A percentile compares a stretch with the other conserved stretches of the same genome.
Evolutionary conservation across 1,140 invertebrate species (phyloP).

Genomic region (Trichomalopsis sarcophagae): DNA sequence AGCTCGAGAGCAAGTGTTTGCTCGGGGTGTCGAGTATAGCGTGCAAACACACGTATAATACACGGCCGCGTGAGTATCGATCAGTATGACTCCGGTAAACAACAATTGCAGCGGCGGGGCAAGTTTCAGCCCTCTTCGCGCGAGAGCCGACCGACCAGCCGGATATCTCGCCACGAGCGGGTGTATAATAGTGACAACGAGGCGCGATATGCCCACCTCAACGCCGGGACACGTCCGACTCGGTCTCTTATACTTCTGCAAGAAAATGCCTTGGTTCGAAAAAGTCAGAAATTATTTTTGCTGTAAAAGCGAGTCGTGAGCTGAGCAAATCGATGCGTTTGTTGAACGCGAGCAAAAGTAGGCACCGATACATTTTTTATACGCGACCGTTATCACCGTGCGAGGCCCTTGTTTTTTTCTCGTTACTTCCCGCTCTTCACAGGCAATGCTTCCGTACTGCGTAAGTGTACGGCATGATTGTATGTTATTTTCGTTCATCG

Average conservation of each 20-base stretch:
- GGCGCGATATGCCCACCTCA: conserved; percentile 65
- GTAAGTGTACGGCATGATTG: background rate
- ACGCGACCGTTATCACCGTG: background rate
- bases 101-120: conserved; percentile 72
- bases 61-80: conserved; percentile 66
- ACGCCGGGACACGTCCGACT: background rate
- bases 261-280: background rate
- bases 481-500: conserved; percentile 5
- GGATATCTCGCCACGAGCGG: conserved; percentile 54
- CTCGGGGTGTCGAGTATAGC: conserved; percentile 72
- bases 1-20: conserved; percentile 67
- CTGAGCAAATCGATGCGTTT: background rate
- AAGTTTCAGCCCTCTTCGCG: conserved; percentile 37
- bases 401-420: background rate
- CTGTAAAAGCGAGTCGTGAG: no score
- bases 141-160: conserved; percentile 47
- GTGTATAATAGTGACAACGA: background rate
- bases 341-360: background rate
- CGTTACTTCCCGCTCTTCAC: background rate
- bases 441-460: background rate
- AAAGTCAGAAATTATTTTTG: no score
- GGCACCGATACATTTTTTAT: conserved; percentile 8
- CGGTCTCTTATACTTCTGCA: background rate
- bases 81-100: conserved; percentile 75
- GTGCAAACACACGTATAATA: conserved; percentile 70